Conservation (phyloP, 2,888 invertebrate species). For the Caenorhabditis auriculariae region DNA sequence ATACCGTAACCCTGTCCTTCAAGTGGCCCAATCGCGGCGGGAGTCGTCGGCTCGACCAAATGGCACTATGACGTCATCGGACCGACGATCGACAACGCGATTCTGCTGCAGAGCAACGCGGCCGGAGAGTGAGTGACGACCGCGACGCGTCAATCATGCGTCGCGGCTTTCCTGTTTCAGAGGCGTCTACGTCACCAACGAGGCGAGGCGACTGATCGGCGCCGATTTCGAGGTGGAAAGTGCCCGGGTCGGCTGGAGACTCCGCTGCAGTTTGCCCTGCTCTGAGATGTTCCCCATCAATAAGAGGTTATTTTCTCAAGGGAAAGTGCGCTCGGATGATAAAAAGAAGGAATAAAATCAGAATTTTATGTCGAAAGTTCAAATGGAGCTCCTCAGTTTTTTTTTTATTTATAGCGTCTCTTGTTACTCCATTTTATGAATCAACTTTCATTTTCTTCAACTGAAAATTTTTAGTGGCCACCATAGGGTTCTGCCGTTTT, state of each 20-base stretch:
- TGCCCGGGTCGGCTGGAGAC: constrained; percentile 26
- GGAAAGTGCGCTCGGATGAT: no score
- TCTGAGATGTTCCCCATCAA: constrained; percentile 36
- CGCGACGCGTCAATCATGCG: not conserved
- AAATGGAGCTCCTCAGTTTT: no score
- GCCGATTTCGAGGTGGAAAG: constrained; percentile 24
- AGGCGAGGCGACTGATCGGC: constrained; percentile 32
- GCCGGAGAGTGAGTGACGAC: constrained; percentile 18
- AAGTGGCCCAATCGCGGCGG: constrained; percentile 33
- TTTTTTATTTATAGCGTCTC: no score
- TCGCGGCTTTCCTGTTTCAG: constrained; percentile 8
- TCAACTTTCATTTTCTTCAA: no score
- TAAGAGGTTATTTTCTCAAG: constrained; percentile 26
- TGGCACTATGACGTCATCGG: constrained; percentile 62
- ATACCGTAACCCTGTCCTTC: not conserved
- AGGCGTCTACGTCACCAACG: constrained; percentile 43
- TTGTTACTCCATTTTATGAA: no score
- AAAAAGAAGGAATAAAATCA: no score
- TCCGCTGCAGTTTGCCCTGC: constrained; percentile 13
- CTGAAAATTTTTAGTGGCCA: no score
- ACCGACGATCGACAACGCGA: constrained; percentile 49
- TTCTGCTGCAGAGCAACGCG: constrained; percentile 47
- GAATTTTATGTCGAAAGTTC: no score
- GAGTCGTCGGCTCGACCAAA: constrained; percentile 55
- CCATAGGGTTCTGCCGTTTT: no score